Base-by-base conservation (phyloP, 2,113 vertebrate species). In the Lethenteron camtschaticum region DNA sequence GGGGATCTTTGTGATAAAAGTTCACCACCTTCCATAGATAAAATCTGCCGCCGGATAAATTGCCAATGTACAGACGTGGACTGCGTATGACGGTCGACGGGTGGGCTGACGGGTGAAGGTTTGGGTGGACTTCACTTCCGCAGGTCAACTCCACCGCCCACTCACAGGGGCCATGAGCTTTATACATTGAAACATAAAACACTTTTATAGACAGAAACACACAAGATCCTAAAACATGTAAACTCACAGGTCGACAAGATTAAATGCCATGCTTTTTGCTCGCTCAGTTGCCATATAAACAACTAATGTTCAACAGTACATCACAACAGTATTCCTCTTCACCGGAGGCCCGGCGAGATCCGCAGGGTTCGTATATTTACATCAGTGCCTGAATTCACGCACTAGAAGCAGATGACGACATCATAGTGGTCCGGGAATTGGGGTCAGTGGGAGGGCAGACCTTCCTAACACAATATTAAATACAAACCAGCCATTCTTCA, bases 221-320 rank as follows among this genome's bases (percentile, higher is more conserved):
- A 66, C 63, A 66, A n/a, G 63, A 24, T 66, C 24, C 63, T 66
- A 66, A 66, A 66, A 66, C 63, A 66, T n/a, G n/a, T 66, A 66
- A 66, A 16, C 63, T 66, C 63, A 66, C 63, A 66, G 63, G n/a
- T 66, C n/a, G 24, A 66, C 63, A 66, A 66, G n/a, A 16, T 66
- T 66, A 24, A 66, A 66, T 66, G 63, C 63, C 13, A 14, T 66
- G n/a, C 24, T 66, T 66, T 66, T 66, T 66, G 24, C 63, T 66
- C 63, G 63, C n/a, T 66, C 24, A n/a, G n/a, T 20, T 66, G 63
- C 24, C 63, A 66, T 66, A 41, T 41, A n/a, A 66, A 66, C n/a
- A n/a, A 66, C 63, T 16, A 66, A 66, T 16, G 60, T n/a, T 66
- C 63, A 66, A 66, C 63, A 66, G 24, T 66, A 66, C 24, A 9